Conservation (phyloP, 2,888 invertebrate species). For the Tachina fera region DNA sequence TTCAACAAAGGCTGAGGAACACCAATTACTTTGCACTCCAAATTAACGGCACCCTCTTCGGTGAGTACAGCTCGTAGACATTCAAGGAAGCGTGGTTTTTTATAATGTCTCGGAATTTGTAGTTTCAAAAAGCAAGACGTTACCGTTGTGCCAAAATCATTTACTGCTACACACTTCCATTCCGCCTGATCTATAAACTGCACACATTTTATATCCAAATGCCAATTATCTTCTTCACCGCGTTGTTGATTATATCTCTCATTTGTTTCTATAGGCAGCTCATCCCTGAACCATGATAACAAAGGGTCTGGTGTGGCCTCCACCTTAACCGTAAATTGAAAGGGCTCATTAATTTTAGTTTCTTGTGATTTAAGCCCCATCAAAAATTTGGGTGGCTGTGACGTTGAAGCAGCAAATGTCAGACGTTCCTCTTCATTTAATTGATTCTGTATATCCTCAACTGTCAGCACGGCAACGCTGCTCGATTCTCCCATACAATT, state of each 20-base stretch:
- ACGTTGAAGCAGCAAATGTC: constrained; percentile 85
- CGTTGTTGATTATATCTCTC: constrained; percentile 88
- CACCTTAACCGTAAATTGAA: constrained; percentile 92
- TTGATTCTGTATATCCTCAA: constrained; percentile 95
- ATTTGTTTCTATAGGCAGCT: constrained; percentile 88
- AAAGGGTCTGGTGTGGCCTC: constrained; percentile 91
- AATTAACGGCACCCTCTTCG: constrained; percentile 93
- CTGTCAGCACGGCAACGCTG: constrained; percentile 93
- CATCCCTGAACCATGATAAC: constrained; percentile 94
- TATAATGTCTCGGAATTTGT: constrained; percentile 93
- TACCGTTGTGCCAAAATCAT: constrained; percentile 94
- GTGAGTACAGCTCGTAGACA: constrained; percentile 92
- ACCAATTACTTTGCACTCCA: constrained; percentile 96
- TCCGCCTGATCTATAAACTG: constrained; percentile 94
- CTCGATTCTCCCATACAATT: constrained; percentile 96
- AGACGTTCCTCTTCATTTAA: constrained; percentile 91
- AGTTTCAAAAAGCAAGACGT: constrained; percentile 94
- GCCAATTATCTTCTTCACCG: constrained; percentile 89
- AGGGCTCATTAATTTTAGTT: constrained; percentile 91
- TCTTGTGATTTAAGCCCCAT: constrained; percentile 92
- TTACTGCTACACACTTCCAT: constrained; percentile 95
- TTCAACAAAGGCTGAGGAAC: constrained; percentile 94
- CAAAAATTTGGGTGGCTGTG: constrained; percentile 92
- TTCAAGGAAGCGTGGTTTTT: constrained; percentile 94
- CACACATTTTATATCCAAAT: constrained; percentile 88